phyloP scores from a whole-genome alignment of 2,797 vertebrate species.

The Pipistrellus pygmaeus region DNA sequence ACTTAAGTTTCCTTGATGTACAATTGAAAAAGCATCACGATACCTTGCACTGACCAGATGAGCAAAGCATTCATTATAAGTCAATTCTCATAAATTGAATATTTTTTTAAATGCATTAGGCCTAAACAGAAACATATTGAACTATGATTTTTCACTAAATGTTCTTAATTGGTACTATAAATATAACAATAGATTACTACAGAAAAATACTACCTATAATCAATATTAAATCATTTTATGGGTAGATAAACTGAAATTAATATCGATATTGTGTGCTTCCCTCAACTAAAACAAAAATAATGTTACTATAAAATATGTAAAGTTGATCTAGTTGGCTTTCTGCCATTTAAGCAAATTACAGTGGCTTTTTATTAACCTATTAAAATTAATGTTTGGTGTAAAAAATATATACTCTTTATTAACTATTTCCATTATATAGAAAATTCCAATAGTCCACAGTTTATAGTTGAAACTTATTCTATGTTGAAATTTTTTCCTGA shows the following conservation, averaged over 20 bases:
- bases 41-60: neutral
- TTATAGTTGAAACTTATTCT: neutral
- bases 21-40: neutral
- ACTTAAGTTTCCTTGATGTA: neutral
- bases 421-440: neutral
- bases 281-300: slow-evolving; percentile 55
- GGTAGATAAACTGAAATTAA: slow-evolving; percentile 74
- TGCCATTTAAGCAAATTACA: slow-evolving; percentile 57
- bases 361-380: neutral
- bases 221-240: slow-evolving; percentile 72
- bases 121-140: neutral
- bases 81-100: neutral
- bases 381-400: neutral
- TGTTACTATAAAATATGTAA: slow-evolving; percentile 22
- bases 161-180: neutral
- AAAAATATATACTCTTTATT: neutral
- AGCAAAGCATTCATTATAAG: slow-evolving; percentile 16
- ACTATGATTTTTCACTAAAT: neutral
- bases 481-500: neutral
- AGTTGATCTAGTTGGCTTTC: slow-evolving; percentile 26
- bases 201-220: slow-evolving; percentile 63
- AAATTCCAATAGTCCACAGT: neutral
- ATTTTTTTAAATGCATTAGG: neutral
- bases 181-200: slow-evolving; percentile 15
- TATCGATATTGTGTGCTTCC: slow-evolving; percentile 53